A percentile compares a stretch with the other conserved stretches of the same genome.
phyloP scores from a whole-genome alignment of 1,140 invertebrate species.

The Helicoverpa armigera region DNA sequence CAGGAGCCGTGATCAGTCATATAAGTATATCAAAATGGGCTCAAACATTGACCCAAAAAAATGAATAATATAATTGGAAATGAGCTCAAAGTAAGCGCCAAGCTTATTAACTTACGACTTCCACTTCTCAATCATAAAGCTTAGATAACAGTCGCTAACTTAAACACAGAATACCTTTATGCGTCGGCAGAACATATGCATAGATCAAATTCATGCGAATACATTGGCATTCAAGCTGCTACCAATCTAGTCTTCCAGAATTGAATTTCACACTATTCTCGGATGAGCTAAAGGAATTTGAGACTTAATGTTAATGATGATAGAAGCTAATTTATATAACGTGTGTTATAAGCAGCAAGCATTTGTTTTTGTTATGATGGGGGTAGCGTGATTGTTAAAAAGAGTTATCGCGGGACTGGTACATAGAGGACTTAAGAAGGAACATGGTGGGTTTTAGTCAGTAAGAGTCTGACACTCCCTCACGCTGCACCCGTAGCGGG shows the following conservation, averaged over 20 bases:
- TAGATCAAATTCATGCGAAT: conserved; percentile 9
- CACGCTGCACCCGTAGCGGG: no score
- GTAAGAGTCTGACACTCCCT: no score
- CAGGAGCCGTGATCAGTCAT: no score
- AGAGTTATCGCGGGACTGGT: no score
- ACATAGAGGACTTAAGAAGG: no score
- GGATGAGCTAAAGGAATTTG: neutral
- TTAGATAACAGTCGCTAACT: neutral
- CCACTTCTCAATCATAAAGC: neutral
- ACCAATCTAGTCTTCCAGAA: conserved; percentile 4
- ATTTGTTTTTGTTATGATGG: no score
- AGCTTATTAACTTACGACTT: neutral
- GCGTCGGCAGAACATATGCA: neutral
- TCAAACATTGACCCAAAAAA: no score
- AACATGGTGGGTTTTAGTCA: no score
- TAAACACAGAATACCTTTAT: neutral
- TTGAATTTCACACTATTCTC: conserved; percentile 21
- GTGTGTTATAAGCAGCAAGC: no score
- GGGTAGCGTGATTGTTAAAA: neutral
- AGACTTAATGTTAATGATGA: neutral
- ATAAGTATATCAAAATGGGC: no score
- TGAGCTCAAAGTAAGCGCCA: no score
- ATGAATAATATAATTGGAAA: no score
- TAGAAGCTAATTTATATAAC: neutral
- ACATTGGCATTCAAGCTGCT: neutral